A percentile compares a stretch with the other conserved stretches of the same genome.
Conservation (phyloP, 2,888 invertebrate species). For the Pristionchus arcanus region DNA sequence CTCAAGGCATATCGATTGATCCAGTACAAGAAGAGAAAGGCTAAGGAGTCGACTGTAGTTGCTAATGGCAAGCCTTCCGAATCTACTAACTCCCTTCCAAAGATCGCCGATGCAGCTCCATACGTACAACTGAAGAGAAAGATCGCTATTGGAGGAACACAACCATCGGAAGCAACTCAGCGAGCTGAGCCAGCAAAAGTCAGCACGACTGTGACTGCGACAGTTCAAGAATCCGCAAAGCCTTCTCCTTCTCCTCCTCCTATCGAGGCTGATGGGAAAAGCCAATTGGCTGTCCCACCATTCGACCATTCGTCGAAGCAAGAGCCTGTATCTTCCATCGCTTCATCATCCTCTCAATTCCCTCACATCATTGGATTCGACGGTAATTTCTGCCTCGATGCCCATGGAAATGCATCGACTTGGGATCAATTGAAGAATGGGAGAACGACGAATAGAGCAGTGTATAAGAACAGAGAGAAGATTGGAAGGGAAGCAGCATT, state of each 20-base stretch:
- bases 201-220: background rate
- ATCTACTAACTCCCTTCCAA: background rate
- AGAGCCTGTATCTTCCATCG: background rate
- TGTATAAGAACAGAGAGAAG: conserved; percentile 26
- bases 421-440: conserved; percentile 57
- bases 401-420: conserved; percentile 1
- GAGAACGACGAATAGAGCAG: background rate
- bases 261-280: background rate
- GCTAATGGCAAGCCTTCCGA: background rate
- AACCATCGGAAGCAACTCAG: background rate
- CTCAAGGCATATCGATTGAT: background rate
- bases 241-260: background rate
- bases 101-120: background rate
- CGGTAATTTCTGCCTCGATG: conserved; percentile 58
- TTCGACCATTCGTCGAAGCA: background rate
- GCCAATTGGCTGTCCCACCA: too few species aligned
- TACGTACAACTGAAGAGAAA: background rate
- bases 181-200: background rate
- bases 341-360: background rate
- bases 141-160: background rate
- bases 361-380: conserved; percentile 57
- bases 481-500: conserved; percentile 44
- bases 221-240: background rate
- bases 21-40: background rate
- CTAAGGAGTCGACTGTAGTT: background rate